Evolutionary conservation across 2,888 invertebrate species (phyloP).

Genomic region (Galeruca laticollis): DNA sequence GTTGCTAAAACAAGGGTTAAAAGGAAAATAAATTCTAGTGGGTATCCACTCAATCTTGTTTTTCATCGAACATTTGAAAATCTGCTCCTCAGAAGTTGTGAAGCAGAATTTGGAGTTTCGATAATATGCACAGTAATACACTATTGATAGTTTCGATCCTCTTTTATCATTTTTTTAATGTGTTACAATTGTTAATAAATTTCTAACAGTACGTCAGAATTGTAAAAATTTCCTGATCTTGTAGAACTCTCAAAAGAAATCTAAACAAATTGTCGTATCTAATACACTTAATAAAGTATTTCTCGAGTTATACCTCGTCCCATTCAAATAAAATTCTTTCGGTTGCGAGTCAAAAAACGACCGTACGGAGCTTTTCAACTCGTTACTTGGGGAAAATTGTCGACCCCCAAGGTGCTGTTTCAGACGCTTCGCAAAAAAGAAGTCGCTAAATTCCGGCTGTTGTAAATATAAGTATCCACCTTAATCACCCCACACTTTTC

Average conservation of each 20-base stretch:
- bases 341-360: slow-evolving; percentile 1
- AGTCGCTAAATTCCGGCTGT: not conserved
- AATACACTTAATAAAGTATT: slow-evolving; percentile 9
- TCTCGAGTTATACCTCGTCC: slow-evolving; percentile 1
- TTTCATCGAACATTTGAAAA: too few species aligned
- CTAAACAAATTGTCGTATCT: not conserved
- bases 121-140: too few species aligned
- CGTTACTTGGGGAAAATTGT: slow-evolving; percentile 3
- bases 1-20: too few species aligned
- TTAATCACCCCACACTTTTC: not conserved
- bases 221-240: not conserved
- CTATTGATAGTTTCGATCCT: too few species aligned
- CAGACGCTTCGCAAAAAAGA: not conserved
- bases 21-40: too few species aligned
- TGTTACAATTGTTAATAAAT: too few species aligned
- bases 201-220: not conserved
- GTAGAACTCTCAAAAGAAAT: not conserved
- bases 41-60: too few species aligned
- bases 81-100: too few species aligned
- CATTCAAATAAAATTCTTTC: not conserved
- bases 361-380: not conserved
- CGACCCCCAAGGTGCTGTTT: slow-evolving; percentile 2
- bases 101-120: too few species aligned
- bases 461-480: slow-evolving; percentile 4
- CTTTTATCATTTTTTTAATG: too few species aligned